Evolutionary conservation across 2,888 invertebrate species (phyloP).

Genomic region (Anorthoa munda): DNA sequence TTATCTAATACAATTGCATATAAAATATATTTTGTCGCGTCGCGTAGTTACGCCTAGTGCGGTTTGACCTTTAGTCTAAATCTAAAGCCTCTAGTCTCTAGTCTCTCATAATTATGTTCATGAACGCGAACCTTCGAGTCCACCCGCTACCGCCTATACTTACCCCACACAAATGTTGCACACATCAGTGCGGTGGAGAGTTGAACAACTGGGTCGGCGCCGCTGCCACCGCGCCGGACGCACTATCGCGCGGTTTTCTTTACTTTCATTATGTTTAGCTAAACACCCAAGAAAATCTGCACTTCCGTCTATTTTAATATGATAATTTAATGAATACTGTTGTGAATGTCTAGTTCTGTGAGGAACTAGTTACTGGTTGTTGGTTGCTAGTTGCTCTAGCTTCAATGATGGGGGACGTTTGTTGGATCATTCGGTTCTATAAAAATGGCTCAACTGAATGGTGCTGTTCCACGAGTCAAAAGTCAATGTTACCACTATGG

Average conservation of each 20-base stretch:
- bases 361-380: neutral
- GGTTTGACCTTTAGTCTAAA: too few relatives aligned
- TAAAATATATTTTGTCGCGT: too few relatives aligned
- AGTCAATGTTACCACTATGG: too few relatives aligned
- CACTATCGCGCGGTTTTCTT: constrained; percentile 62
- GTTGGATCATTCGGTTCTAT: too few relatives aligned
- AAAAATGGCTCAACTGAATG: too few relatives aligned
- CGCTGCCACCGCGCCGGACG: constrained; percentile 40
- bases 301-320: constrained; percentile 20
- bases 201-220: constrained; percentile 74
- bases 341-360: neutral
- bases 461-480: too few relatives aligned
- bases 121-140: neutral
- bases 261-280: constrained; percentile 64
- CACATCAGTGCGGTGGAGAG: constrained; percentile 71
- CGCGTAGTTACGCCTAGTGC: too few relatives aligned
- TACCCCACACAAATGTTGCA: constrained; percentile 58
- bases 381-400: too few relatives aligned
- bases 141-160: constrained; percentile 30
- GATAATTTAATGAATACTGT: constrained; percentile 18
- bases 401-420: too few relatives aligned
- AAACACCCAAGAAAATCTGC: constrained; percentile 59
- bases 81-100: too few relatives aligned
- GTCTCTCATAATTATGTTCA: too few relatives aligned
- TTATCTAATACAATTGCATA: too few relatives aligned